Conservation (phyloP, 2,797 vertebrate genomes). For the Sarcoramphus papa region DNA sequence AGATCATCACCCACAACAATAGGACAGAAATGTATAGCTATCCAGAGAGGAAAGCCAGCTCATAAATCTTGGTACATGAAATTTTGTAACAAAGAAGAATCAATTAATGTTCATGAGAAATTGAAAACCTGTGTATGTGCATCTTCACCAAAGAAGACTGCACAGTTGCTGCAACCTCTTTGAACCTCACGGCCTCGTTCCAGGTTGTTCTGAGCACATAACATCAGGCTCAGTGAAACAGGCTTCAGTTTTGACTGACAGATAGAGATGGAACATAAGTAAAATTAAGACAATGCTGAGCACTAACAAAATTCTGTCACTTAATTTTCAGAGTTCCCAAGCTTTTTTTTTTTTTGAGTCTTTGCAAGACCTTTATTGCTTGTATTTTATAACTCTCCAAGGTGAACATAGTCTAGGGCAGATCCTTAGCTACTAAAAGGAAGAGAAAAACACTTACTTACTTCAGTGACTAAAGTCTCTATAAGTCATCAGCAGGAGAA, state of each 20-base stretch:
- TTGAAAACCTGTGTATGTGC: not conserved
- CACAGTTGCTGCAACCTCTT: not conserved
- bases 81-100: not conserved
- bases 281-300: not conserved
- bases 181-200: not conserved
- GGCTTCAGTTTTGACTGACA: not conserved
- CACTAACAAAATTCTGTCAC: not conserved
- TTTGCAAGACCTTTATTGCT: not conserved
- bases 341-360: not conserved
- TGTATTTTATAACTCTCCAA: not conserved
- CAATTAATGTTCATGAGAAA: not conserved
- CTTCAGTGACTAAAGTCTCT: not conserved
- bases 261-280: not conserved
- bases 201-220: not conserved
- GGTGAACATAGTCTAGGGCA: not conserved
- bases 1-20: not conserved
- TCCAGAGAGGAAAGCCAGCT: not conserved
- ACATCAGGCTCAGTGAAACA: not conserved
- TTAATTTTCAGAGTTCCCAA: not conserved
- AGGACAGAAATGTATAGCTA: not conserved
- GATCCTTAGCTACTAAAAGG: not conserved
- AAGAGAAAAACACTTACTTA: not conserved
- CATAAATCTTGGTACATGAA: not conserved
- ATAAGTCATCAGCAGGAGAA: not conserved
- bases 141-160: not conserved